Conservation (phyloP, 2,113 vertebrate genomes). For the Lophura nycthemera region DNA sequence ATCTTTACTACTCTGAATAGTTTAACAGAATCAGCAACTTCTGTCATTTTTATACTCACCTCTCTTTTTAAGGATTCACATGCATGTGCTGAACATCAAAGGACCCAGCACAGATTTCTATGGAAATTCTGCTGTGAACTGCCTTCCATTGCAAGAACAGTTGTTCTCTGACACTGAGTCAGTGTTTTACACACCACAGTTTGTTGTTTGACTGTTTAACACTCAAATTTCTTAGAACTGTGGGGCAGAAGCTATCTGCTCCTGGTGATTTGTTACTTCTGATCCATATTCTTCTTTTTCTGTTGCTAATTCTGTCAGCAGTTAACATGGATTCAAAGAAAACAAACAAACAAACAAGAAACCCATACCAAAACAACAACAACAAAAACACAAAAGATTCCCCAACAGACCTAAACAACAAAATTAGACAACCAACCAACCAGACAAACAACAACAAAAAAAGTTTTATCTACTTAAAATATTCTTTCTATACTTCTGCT, state of each 20-base stretch:
- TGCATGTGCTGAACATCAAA: not conserved
- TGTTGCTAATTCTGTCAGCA: not conserved
- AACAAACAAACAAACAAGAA: not conserved
- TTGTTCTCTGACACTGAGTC: not conserved
- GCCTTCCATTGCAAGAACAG: not conserved
- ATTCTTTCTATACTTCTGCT: not conserved
- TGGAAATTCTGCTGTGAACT: not conserved
- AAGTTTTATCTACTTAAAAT: not conserved
- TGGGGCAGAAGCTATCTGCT: slow-evolving; percentile 26
- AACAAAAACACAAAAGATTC: not conserved
- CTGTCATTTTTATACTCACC: not conserved
- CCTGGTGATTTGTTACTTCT: slow-evolving; percentile 14
- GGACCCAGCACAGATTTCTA: not conserved
- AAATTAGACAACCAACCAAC: not conserved
- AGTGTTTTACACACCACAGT: not conserved
- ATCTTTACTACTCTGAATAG: not conserved
- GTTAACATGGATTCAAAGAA: not conserved
- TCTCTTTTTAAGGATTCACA: not conserved
- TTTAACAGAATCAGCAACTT: not conserved
- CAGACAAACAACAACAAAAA: not conserved
- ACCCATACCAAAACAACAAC: not conserved
- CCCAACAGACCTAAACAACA: too few relatives aligned
- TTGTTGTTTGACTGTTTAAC: slow-evolving; percentile 25
- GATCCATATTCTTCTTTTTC: not conserved
- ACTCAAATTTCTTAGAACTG: not conserved